Conservation (phyloP, 2,113 vertebrate genomes). For the Dendropsophus ebraccatus region DNA sequence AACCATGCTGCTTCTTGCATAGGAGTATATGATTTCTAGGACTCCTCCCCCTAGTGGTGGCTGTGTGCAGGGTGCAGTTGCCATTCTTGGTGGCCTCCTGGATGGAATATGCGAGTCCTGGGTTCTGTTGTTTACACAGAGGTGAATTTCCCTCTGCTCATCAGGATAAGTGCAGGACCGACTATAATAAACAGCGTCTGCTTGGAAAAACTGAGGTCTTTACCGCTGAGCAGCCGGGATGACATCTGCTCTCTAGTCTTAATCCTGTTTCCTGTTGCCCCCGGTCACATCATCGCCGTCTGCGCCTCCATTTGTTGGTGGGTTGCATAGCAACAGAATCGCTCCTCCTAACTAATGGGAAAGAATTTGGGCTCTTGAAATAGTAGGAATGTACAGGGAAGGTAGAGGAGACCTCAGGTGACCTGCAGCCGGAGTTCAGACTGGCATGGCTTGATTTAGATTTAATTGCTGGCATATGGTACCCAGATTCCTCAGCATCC, state of each 20-base stretch:
- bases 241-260: slow-evolving; percentile 34
- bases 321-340: slow-evolving; percentile 18
- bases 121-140: background rate
- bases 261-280: slow-evolving; percentile 36
- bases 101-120: slow-evolving; percentile 1
- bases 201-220: slow-evolving; percentile 9
- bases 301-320: background rate
- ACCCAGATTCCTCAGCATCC: background rate
- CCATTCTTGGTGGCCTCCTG: slow-evolving; percentile 5
- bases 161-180: background rate
- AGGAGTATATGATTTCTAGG: background rate
- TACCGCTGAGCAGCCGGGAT: background rate
- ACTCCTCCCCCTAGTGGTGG: background rate
- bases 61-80: background rate
- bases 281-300: background rate
- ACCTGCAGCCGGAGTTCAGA: background rate
- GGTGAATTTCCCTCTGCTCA: background rate
- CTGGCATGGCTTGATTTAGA: background rate
- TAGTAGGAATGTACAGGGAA: background rate
- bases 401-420: background rate
- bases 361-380: background rate
- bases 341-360: background rate
- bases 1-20: background rate
- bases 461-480: background rate
- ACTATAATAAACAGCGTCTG: slow-evolving; percentile 22